These are phyloP conservation scores for Xiphophorus couchianus DNA, from an alignment of 2,113 vertebrate genomes.

Conservation along the genomic window DNA sequence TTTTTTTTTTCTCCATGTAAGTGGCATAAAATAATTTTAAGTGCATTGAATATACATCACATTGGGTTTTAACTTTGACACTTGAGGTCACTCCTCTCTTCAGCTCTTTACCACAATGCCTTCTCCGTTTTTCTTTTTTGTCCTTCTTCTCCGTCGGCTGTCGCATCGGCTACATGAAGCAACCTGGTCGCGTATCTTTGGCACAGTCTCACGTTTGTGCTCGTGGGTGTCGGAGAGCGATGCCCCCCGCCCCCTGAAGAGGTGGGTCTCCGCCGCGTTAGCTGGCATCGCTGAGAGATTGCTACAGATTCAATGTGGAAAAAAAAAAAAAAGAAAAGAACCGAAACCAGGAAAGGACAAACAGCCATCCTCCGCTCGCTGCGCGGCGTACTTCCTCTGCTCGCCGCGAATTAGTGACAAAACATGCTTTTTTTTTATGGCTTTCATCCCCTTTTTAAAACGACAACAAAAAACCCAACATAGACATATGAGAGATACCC, in stretches of 20 bases:
- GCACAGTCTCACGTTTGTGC: conserved; percentile 81
- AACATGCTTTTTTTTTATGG: conserved; percentile 89
- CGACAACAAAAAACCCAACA: conserved; percentile 67
- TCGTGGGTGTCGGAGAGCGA: conserved; percentile 71
- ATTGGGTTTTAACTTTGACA: conserved; percentile 75
- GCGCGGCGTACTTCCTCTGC: conserved; percentile 28
- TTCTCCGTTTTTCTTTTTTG: conserved; percentile 2
- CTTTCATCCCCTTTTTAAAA: conserved; percentile 98
- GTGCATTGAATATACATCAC: conserved; percentile 78
- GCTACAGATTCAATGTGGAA: conserved; percentile 76
- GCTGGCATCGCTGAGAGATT: conserved; percentile 70
- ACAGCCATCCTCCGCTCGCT: conserved; percentile 60
- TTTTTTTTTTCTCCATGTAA: conserved; percentile 58
- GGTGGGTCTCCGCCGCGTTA: conserved; percentile 29
- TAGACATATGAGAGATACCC: conserved; percentile 79
- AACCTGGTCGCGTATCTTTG: conserved; percentile 79
- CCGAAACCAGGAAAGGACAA: conserved; percentile 65
- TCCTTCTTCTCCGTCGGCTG: conserved; percentile 46
- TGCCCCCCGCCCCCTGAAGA: not conserved
- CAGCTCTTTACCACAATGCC: conserved; percentile 46
- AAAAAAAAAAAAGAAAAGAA: conserved; percentile 2
- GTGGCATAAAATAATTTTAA: conserved; percentile 77
- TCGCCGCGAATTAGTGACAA: conserved; percentile 74
- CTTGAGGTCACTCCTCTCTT: conserved; percentile 55
- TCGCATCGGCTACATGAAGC: conserved; percentile 76